These are phyloP conservation scores for Thaleichthys pacificus DNA, from an alignment of 2,797 vertebrate species.

Conservation along the genomic window DNA sequence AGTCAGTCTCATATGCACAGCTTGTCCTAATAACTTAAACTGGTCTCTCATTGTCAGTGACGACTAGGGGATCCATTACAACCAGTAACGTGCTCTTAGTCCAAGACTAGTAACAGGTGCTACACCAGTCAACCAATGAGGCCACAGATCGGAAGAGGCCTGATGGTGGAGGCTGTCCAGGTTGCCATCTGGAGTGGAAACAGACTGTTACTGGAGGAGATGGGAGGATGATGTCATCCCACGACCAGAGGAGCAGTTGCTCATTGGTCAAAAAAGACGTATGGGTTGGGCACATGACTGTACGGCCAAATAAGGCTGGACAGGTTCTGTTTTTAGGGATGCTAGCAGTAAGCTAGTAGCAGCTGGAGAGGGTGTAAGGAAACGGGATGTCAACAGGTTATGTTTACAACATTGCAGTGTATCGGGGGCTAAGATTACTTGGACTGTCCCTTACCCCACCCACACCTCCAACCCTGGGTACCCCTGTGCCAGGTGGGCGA, in stretches of 20 bases:
- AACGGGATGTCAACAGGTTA: slow-evolving; percentile 10
- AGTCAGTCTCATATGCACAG: not conserved
- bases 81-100: slow-evolving; percentile 7
- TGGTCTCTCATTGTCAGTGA: not conserved
- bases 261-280: not conserved
- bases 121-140: slow-evolving; percentile 2
- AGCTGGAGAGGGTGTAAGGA: not conserved
- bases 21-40: not conserved
- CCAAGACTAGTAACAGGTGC: slow-evolving; percentile 2
- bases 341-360: not conserved
- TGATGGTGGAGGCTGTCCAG: not conserved
- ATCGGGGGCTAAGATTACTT: slow-evolving; percentile 64
- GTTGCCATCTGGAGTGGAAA: not conserved
- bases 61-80: not conserved
- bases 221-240: not conserved
- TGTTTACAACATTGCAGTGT: slow-evolving; percentile 44
- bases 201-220: not conserved
- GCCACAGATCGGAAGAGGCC: not conserved
- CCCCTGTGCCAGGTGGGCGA: slow-evolving; percentile 24
- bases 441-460: slow-evolving; percentile 65
- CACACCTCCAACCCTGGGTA: slow-evolving; percentile 36
- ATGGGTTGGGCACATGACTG: not conserved
- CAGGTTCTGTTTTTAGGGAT: not conserved
- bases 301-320: not conserved
- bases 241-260: not conserved